phyloP scores from a whole-genome alignment of 2,113 vertebrate species.

The Clupea harengus region DNA sequence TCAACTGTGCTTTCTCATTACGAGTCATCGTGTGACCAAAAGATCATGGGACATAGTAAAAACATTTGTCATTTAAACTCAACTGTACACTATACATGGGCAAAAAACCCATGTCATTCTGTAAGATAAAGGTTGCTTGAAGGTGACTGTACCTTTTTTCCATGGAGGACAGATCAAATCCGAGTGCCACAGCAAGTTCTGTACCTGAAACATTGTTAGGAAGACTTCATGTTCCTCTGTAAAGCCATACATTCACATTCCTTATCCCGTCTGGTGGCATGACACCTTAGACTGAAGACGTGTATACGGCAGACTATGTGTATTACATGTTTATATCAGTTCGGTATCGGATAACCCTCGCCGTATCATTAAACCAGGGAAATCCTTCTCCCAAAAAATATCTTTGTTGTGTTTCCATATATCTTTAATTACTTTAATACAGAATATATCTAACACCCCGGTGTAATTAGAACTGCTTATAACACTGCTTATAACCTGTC shows the following conservation, averaged over 20 bases:
- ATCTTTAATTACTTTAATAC: not conserved
- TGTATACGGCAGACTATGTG: too few relatives aligned
- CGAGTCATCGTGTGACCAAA: too few relatives aligned
- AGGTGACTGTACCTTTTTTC: conserved; percentile 70
- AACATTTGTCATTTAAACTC: too few relatives aligned
- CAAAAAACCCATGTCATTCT: too few relatives aligned
- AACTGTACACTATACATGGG: not conserved
- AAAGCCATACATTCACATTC: not conserved
- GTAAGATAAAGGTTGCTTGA: not conserved
- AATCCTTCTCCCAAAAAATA: not conserved
- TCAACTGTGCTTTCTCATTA: too few relatives aligned
- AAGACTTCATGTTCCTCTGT: not conserved
- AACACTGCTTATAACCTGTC: not conserved
- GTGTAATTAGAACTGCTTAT: too few relatives aligned
- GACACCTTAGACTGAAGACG: too few relatives aligned
- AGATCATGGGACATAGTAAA: too few relatives aligned
- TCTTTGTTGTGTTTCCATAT: not conserved
- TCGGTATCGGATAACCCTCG: not conserved
- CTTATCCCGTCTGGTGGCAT: too few relatives aligned
- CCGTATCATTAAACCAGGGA: not conserved
- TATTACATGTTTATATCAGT: not conserved
- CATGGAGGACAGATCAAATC: conserved; percentile 74
- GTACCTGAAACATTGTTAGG: conserved; percentile 53
- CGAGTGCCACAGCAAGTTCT: conserved; percentile 64
- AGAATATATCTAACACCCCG: too few relatives aligned